These are phyloP conservation scores for Drosophila paulistorum DNA, from an alignment of 1,140 invertebrate genomes.

Conservation along the genomic window DNA sequence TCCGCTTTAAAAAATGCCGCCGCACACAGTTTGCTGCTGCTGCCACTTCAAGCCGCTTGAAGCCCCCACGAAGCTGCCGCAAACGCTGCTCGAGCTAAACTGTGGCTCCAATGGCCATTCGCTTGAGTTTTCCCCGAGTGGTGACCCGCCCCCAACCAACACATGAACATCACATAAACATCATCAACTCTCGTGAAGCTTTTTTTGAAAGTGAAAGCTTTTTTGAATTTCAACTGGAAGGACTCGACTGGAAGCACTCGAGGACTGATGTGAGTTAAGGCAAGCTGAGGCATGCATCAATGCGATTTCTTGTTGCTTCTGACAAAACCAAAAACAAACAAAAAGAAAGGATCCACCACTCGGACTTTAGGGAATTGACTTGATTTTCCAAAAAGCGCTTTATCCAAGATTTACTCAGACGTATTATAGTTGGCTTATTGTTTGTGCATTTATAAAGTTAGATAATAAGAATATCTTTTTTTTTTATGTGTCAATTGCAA, in stretches of 20 bases:
- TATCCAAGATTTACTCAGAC: background rate
- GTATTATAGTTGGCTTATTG: background rate
- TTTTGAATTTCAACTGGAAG: conserved; percentile 1
- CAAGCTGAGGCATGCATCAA: background rate
- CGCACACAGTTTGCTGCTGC: conserved; percentile 2
- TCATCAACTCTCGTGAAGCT: background rate
- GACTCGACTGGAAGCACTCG: background rate
- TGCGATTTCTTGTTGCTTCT: background rate
- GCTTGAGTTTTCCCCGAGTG: conserved; percentile 33
- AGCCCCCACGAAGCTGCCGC: conserved; percentile 56
- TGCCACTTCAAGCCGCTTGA: conserved; percentile 27
- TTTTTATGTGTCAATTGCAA: no score
- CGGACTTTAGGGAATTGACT: background rate
- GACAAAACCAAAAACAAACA: no score
- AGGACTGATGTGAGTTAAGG: background rate
- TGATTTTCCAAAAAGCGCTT: background rate
- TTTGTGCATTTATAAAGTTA: background rate
- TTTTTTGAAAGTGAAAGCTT: conserved; percentile 15
- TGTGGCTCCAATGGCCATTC: conserved; percentile 41
- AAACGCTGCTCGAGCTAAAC: conserved; percentile 72
- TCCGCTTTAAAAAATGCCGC: conserved; percentile 45
- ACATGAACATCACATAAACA: background rate
- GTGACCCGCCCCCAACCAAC: background rate
- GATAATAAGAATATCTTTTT: background rate
- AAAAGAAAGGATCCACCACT: background rate